These are phyloP conservation scores for Malthinus flaveolus DNA, from an alignment of 2,888 invertebrate genomes.

Conservation along the genomic window DNA sequence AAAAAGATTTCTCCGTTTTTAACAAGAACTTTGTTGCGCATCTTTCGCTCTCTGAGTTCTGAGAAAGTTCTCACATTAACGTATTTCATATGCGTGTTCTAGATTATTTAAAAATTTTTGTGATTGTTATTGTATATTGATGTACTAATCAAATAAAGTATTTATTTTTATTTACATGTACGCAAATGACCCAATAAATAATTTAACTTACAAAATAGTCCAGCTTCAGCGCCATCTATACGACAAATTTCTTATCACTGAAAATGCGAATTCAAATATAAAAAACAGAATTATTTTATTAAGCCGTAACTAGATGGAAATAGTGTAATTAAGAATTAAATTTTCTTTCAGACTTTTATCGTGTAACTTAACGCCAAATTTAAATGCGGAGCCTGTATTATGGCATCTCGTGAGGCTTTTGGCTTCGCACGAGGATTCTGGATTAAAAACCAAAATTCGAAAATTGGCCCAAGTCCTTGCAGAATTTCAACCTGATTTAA, in stretches of 20 bases:
- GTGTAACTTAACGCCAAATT: conserved; percentile 64
- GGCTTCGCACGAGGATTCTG: conserved; percentile 59
- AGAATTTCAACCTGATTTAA: conserved; percentile 67
- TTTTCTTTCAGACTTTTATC: conserved; percentile 50
- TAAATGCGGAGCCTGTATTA: conserved; percentile 78
- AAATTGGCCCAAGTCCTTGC: conserved; percentile 63
- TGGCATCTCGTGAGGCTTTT: conserved; percentile 86
- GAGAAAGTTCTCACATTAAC: conserved; percentile 4
- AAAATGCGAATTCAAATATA: neutral
- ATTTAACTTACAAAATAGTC: too few species aligned
- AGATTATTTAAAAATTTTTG: neutral
- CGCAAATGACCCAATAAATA: neutral
- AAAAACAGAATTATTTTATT: neutral
- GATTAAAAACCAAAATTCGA: conserved; percentile 64
- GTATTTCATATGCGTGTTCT: neutral
- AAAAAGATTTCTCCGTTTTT: too few species aligned
- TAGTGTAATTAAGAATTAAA: neutral
- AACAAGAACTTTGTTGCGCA: too few species aligned
- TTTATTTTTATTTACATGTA: neutral
- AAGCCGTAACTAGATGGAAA: neutral
- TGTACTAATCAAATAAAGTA: neutral
- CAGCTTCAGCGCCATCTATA: too few species aligned
- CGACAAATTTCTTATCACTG: neutral
- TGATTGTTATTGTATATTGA: neutral
- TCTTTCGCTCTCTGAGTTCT: neutral